Percentiles rank a stretch among this genome's conserved stretches.
These are phyloP conservation scores for Ctenomys sociabilis DNA, from an alignment of 2,113 vertebrate genomes.

Conservation along the genomic window DNA sequence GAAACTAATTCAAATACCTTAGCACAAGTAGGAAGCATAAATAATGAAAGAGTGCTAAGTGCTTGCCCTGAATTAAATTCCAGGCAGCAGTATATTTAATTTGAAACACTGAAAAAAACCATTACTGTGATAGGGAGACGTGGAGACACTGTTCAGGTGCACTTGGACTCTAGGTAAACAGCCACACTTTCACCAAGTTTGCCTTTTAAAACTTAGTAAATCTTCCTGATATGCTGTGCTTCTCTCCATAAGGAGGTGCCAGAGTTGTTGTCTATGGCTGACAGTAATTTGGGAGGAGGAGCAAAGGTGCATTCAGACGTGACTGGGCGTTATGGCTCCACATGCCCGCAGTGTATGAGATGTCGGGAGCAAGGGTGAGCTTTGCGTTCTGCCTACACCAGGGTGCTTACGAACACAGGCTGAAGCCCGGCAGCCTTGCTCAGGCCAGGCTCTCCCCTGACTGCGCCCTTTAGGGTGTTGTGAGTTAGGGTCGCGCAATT, in stretches of 20 bases:
- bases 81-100: not conserved
- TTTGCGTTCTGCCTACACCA: not conserved
- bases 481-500: not conserved
- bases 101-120: slow-evolving; percentile 10
- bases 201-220: not conserved
- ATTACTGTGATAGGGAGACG: not conserved
- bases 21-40: slow-evolving; percentile 51
- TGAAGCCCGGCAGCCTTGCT: not conserved
- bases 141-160: not conserved
- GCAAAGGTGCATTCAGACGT: not conserved
- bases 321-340: not conserved
- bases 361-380: not conserved
- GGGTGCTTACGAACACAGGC: not conserved
- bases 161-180: not conserved
- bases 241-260: not conserved
- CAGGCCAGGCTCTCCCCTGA: not conserved
- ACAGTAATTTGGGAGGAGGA: not conserved
- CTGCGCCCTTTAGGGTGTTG: not conserved
- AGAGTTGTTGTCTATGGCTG: not conserved
- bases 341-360: not conserved
- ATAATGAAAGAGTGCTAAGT: slow-evolving; percentile 42
- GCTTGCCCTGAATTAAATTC: slow-evolving; percentile 38
- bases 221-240: not conserved
- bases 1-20: slow-evolving; percentile 43
- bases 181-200: slow-evolving; percentile 27